Evolutionary conservation across 2,113 vertebrate species (phyloP), one percentile per base, ranked within the genome.

Genomic region (Natator depressus): DNA sequence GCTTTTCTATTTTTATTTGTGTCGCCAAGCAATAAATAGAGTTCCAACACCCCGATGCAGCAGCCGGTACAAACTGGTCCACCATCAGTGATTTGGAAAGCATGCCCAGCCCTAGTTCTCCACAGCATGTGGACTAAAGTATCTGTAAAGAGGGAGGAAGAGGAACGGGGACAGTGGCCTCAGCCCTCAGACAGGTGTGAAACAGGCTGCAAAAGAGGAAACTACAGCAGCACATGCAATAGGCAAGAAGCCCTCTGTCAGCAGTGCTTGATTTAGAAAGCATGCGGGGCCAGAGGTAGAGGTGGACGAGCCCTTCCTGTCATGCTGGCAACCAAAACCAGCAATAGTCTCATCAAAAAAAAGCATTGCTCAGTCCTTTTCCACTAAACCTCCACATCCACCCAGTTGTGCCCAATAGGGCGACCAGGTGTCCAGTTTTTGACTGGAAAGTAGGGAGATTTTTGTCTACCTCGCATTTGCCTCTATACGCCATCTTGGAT

Each of bases 1-100:
- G 96, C 96, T 87, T 97, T 96, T 96, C 94, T 97, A 95, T 97
- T 97, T 97, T 96, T 95, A 94, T 96, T 97, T 94, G 90, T 95
- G 96, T 95, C 82, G 5, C 96, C 96, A 95, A 95, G 97, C 96
- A 96, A 96, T 97, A 95, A 88, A 0, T 0, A 88, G 95, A 94
- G 90, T 82, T 92, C 92, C 95, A 96, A 94, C 85, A 94, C 94
- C 81, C 1, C 35, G 50, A 35, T 16, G 6, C 4, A 89, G 69
- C 80, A 83, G 84, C 53, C 0, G 4, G 83, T 89, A 90, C 85
- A 83, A 81, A 81, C 50, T 84, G 72, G 54, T 91, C 85, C 80
- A 79, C 88, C 42, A 85, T 89, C 65, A 81, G 92, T 46, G 83
- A 55, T 85, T 85, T 59, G 84, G 78, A 91, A 85, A 81, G 88